Conservation (phyloP, 2,113 vertebrate genomes). For the Semnornis frantzii region DNA sequence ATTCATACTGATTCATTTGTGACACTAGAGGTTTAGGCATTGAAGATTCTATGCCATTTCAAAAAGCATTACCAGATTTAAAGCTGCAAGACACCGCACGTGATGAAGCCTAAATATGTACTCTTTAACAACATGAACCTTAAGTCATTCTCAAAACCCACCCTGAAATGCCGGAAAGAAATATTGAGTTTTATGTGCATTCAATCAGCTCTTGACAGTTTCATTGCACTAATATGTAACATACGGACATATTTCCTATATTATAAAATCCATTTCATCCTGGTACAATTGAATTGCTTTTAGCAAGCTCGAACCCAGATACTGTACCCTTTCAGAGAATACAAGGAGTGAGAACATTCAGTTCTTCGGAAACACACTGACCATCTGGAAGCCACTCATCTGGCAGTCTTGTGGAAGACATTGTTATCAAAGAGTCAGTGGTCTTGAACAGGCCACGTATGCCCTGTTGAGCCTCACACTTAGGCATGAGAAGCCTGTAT, state of each 20-base stretch:
- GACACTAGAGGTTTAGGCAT: not conserved
- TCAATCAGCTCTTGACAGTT: not conserved
- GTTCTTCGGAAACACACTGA: not conserved
- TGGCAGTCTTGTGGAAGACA: not conserved
- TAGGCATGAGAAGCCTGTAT: not conserved
- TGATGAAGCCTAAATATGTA: not conserved
- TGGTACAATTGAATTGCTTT: not conserved
- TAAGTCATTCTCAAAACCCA: not conserved
- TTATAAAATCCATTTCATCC: not conserved
- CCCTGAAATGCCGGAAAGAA: not conserved
- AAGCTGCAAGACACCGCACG: not conserved
- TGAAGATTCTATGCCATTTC: not conserved
- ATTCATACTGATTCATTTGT: too few relatives aligned
- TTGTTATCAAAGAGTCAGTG: not conserved
- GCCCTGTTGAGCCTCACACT: rapidly evolving
- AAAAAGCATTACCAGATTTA: not conserved
- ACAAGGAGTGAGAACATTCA: not conserved
- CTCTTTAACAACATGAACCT: not conserved
- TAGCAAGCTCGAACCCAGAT: not conserved
- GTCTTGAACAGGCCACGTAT: too few relatives aligned
- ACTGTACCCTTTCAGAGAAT: not conserved
- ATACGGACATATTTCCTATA: not conserved
- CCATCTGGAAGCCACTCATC: not conserved
- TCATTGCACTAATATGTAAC: not conserved
- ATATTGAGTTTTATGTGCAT: not conserved